phyloP scores from a whole-genome alignment of 2,113 vertebrate species.

The Sclerurus mexicanus region DNA sequence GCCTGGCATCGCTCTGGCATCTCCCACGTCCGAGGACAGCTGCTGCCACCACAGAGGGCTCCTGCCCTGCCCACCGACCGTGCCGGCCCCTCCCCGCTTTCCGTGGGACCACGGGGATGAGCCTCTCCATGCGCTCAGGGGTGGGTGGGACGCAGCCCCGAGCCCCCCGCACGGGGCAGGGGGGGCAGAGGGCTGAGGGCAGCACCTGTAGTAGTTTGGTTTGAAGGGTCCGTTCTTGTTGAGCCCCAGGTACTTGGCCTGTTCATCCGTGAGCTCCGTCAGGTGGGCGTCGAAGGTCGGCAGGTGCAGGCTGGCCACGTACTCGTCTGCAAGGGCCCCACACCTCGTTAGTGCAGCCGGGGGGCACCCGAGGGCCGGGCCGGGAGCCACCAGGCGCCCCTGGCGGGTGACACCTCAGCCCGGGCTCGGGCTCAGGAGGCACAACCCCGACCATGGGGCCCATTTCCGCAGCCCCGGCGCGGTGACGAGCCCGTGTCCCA shows the following conservation, averaged over 20 bases:
- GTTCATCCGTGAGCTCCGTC: constrained; percentile 93
- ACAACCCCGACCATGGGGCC: rapidly evolving
- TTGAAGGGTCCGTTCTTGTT: constrained; percentile 99
- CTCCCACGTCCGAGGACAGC: not conserved
- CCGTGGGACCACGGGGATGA: rapidly evolving
- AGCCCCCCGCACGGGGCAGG: rapidly evolving
- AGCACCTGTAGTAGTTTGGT: constrained; percentile 97
- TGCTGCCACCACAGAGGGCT: not conserved
- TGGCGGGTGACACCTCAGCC: not conserved
- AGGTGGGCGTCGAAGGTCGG: constrained; percentile 98
- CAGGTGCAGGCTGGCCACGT: constrained; percentile 96
- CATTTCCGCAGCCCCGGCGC: rapidly evolving
- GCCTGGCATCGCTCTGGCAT: not conserved
- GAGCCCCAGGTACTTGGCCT: constrained; percentile 97
- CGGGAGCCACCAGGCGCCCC: too few species aligned
- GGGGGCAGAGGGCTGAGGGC: not conserved
- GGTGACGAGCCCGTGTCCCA: not conserved
- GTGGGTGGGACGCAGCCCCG: rapidly evolving
- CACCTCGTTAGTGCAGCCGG: rapidly evolving
- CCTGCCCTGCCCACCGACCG: not conserved
- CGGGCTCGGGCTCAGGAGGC: not conserved
- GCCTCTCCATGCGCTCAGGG: too few species aligned
- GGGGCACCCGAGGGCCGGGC: too few species aligned
- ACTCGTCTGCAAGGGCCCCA: constrained; percentile 83
- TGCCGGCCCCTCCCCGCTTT: not conserved